Evolutionary conservation across 2,888 invertebrate genomes (phyloP), one percentile per base, ranked within the genome.

Genomic region (Homarus gammarus): DNA sequence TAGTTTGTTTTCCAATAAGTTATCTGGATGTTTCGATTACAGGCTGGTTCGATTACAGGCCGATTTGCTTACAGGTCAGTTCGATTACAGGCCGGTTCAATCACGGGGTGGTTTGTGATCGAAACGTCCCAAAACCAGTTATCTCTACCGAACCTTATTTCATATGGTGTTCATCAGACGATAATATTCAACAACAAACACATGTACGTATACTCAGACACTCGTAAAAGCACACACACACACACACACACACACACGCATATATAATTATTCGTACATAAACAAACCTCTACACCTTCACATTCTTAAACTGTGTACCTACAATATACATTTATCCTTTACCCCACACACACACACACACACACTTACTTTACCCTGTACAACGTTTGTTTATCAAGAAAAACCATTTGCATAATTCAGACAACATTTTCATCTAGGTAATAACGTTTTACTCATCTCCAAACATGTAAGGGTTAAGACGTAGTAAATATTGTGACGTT

Each of bases 161-260:
- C n/a, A n/a, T n/a, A n/a, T n/a, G n/a, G n/a, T n/a, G n/a, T n/a
- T n/a, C n/a, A n/a, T n/a, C n/a, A n/a, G n/a, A n/a, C n/a, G n/a
- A n/a, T n/a, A n/a, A n/a, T n/a, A n/a, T n/a, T n/a, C 38, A 73
- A 33, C 18, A 3, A 75, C n/a, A 38, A 22, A 36, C 5, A 75
- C n/a, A 75, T 75, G 40, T 40, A 70, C 27, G 27, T 70, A 70
- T 70, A 70, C 27, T 27, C 27, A 70, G 10, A 70, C 27, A 70
- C 27, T 27, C 27, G 27, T 70, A 70, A 27, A 70, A 27, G 36
- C 27, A 27, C 38, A 72, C 72, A 72, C 72, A 70, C 70, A 72
- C 70, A 27, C 72, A 36, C 36, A 36, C 36, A 38, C n/a, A 49
- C n/a, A n/a, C 40, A 77, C 36, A 81, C 33, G 33, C 12, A 51